Evolutionary conservation across 2,888 invertebrate genomes (phyloP).

Genomic region (Xanthia icteritia): DNA sequence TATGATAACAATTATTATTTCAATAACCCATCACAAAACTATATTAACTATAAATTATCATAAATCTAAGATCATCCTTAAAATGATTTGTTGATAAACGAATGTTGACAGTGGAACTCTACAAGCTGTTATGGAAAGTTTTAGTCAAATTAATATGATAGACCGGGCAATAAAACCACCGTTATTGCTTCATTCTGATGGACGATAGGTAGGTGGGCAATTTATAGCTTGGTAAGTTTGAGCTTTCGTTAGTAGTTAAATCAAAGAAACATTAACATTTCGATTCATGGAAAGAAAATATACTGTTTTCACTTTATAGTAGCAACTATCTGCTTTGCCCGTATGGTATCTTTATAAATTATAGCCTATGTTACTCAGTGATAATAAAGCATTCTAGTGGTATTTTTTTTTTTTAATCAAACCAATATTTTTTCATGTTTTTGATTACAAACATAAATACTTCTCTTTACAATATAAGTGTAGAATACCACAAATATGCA

Average conservation of each 20-base stretch:
- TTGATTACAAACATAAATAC: too few species aligned
- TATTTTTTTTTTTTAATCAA: too few species aligned
- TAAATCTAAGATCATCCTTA: too few species aligned
- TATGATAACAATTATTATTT: background rate
- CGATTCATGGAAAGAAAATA: too few species aligned
- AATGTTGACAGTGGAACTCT: slow-evolving; percentile 6
- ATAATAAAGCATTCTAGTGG: too few species aligned
- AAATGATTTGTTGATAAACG: background rate
- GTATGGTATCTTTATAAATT: too few species aligned
- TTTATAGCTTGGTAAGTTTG: background rate
- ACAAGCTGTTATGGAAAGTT: slow-evolving; percentile 27
- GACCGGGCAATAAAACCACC: background rate
- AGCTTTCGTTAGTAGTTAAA: background rate
- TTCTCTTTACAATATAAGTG: too few species aligned
- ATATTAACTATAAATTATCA: background rate
- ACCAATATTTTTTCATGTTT: too few species aligned
- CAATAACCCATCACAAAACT: background rate
- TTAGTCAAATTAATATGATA: slow-evolving; percentile 4
- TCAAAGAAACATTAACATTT: background rate
- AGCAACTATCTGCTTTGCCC: too few species aligned
- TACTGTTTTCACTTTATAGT: background rate
- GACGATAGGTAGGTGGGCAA: background rate
- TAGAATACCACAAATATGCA: background rate
- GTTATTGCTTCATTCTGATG: slow-evolving; percentile 11
- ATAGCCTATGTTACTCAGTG: too few species aligned